Percentiles rank a stretch among this genome's conserved stretches.
phyloP scores from a whole-genome alignment of 2,113 vertebrate genomes.

The Melospiza melodia region DNA sequence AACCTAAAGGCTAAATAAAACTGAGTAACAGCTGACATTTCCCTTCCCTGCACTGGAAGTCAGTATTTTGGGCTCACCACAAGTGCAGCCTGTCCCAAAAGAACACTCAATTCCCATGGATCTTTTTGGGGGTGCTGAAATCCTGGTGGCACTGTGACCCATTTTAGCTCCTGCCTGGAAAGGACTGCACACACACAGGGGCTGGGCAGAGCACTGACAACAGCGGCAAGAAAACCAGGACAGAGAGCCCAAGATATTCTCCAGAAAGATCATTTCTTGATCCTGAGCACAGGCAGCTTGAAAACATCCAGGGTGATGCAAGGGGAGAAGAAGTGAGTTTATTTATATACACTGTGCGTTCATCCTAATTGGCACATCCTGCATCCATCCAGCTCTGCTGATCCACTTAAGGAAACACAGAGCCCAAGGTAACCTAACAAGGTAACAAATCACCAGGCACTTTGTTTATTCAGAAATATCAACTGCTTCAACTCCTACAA shows the following conservation, averaged over 20 bases:
- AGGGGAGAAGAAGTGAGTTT: neutral
- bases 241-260: neutral
- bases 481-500: neutral
- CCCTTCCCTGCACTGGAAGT: neutral
- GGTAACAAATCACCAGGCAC: conserved; percentile 50
- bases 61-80: neutral
- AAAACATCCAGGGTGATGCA: neutral
- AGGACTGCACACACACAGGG: neutral
- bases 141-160: conserved; percentile 21
- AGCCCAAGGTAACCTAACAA: conserved; percentile 46
- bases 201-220: neutral
- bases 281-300: conserved; percentile 4
- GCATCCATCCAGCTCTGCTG: conserved; percentile 31
- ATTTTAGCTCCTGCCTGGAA: neutral
- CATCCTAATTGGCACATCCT: conserved; percentile 48
- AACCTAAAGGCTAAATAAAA: neutral
- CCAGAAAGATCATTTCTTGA: neutral
- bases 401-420: conserved; percentile 20
- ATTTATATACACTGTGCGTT: conserved; percentile 52
- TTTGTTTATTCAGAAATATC: conserved; percentile 39
- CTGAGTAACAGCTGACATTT: neutral
- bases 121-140: fast-evolving
- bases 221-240: neutral
- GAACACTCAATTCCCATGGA: neutral
- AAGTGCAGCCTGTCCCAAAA: neutral